Base-by-base conservation (phyloP, 2,113 vertebrate genomes). In the Isurus oxyrinchus region DNA sequence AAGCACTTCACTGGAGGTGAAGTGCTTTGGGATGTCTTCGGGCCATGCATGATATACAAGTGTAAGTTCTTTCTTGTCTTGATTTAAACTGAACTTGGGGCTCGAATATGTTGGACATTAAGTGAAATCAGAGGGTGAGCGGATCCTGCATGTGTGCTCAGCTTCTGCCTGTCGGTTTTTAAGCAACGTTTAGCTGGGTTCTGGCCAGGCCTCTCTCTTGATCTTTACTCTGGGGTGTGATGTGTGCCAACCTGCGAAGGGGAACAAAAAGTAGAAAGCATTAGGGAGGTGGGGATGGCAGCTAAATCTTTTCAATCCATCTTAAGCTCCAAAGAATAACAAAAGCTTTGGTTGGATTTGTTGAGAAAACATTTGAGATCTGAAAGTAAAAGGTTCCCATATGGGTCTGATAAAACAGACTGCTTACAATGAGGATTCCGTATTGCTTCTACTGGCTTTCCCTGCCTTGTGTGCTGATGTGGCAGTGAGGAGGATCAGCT, bases 381-480 rank as follows among this genome's bases (percentile, higher is more conserved):
- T 93, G 57, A 84, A n/a, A 94, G 59, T 63, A 61, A 19, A 53
- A 53, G 21, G 10, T 49, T 95, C 67, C 63, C 94, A 95, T 95
- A 49, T 95, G 94, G 94, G 67, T 31, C 66, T 95, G 94, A 95
- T 95, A 72, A 95, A 95, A 11, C 10, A 76, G 19, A 1, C 94
- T 69, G 94, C 59, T 63, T 35, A 40, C 90, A 94, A 59, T 66
- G n/a, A 40, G 23, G 44, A 72, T 69, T 49, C 94, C 16, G 40
- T 11, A 4, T 35, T 72, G 94, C 67, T 72, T 53, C 63, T 3
- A 19, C 66, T 35, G 25, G 25, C 66, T 53, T 35, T 55, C 94
- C 31, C 94, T 69, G 44, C 66, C n/a, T 76, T 55, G 7, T 72
- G 94, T 95, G 94, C 66, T 95, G 94, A 95, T 72, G 94, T 95